Conservation (phyloP, 35 echinoderm and acorn worm genomes). For the Eucidaris tribuloides region DNA sequence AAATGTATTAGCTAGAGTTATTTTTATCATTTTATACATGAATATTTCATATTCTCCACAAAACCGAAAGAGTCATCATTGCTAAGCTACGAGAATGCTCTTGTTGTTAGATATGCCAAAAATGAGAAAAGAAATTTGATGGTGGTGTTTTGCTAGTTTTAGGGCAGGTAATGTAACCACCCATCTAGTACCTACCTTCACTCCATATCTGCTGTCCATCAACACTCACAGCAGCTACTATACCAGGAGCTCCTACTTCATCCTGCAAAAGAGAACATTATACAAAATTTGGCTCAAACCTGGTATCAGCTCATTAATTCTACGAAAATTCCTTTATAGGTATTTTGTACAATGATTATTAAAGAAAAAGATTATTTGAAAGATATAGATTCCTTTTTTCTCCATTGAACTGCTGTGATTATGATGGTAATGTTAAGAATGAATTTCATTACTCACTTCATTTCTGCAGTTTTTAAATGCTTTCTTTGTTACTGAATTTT, state of each 20-base stretch:
- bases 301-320: not conserved
- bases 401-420: not conserved
- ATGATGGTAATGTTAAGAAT: not conserved
- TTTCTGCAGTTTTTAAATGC: too few species aligned
- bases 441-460: not conserved
- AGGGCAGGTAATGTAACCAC: not conserved
- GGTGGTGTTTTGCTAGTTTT: not conserved
- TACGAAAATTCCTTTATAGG: not conserved
- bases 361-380: not conserved
- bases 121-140: not conserved
- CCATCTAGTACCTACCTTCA: conserved; percentile 53
- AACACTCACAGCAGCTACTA: conserved; percentile 72
- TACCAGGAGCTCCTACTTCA: conserved; percentile 81
- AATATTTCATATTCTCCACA: too few species aligned
- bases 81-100: not conserved
- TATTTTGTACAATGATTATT: not conserved
- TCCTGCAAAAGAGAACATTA: conserved; percentile 31
- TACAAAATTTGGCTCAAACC: not conserved
- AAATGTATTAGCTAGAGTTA: too few species aligned
- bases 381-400: not conserved
- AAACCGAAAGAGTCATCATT: too few species aligned
- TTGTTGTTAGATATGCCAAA: not conserved
- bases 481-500: too few species aligned
- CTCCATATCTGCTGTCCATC: conserved; percentile 78
- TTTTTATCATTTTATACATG: too few species aligned